These are phyloP conservation scores for Bufotes viridis DNA, from an alignment of 2,797 vertebrate genomes.

Conservation along the genomic window DNA sequence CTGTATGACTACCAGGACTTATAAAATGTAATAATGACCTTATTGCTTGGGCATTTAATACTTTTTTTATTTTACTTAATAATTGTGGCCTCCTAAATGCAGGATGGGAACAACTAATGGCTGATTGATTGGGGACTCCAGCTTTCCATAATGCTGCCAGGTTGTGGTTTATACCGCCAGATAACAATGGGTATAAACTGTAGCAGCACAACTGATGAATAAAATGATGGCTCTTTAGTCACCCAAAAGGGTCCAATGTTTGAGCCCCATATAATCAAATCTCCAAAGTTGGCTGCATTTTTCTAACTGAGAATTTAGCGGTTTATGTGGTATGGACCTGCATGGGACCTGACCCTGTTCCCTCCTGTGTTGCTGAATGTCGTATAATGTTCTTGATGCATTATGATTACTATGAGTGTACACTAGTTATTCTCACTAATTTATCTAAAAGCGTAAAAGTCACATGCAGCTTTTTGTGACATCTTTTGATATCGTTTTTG, in stretches of 20 bases:
- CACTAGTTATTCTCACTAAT: not conserved
- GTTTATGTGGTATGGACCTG: not conserved
- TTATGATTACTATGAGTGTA: not conserved
- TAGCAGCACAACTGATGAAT: not conserved
- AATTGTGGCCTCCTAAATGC: not conserved
- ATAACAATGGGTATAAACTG: not conserved
- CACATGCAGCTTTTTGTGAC: too few species aligned
- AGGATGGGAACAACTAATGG: not conserved
- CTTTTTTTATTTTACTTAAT: not conserved
- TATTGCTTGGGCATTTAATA: not conserved
- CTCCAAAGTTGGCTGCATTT: too few species aligned
- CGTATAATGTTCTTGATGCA: not conserved
- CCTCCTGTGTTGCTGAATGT: not conserved
- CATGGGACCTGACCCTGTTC: not conserved
- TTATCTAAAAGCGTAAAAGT: not conserved
- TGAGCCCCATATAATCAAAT: not conserved
- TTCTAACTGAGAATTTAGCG: not conserved
- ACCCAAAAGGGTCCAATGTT: not conserved
- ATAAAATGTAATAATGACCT: too few species aligned
- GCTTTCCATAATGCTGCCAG: not conserved
- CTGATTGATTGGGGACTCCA: not conserved
- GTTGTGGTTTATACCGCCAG: not conserved
- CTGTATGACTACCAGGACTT: too few species aligned
- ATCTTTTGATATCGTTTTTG: too few species aligned
- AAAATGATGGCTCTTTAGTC: not conserved